A percentile compares a stretch with the other conserved stretches of the same genome.
Conservation (phyloP, 1,140 invertebrate species). For the Drosophila persimilis region DNA sequence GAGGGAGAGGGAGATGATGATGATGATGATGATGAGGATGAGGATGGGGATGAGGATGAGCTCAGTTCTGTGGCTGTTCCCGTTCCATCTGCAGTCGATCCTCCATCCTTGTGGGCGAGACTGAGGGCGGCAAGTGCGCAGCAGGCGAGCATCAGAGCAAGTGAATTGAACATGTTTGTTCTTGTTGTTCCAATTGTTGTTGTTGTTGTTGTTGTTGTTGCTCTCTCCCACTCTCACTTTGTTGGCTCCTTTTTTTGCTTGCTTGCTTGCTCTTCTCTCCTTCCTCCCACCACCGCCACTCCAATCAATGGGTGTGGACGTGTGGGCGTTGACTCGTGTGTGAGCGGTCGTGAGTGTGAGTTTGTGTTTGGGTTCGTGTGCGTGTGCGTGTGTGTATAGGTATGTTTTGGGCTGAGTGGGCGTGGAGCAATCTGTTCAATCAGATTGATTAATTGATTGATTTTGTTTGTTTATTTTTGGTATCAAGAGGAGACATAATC, state of each 20-base stretch:
- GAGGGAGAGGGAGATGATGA: not conserved
- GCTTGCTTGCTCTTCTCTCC: slow-evolving; percentile 6
- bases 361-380: slow-evolving; percentile 18
- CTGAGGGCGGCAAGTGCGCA: slow-evolving; percentile 52
- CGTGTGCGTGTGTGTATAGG: slow-evolving; percentile 20
- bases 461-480: slow-evolving; percentile 80
- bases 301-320: slow-evolving; percentile 53
- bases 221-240: no score
- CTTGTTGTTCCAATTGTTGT: slow-evolving; percentile 11
- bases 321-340: slow-evolving; percentile 23
- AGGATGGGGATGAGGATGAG: not conserved
- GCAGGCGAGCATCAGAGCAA: slow-evolving; percentile 49
- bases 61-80: slow-evolving; percentile 18
- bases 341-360: slow-evolving; percentile 33
- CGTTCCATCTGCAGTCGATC: slow-evolving; percentile 15
- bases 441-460: slow-evolving; percentile 81
- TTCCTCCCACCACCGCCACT: slow-evolving; percentile 33
- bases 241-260: slow-evolving; percentile 12
- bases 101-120: slow-evolving; percentile 41
- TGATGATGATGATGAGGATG: not conserved
- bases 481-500: slow-evolving; percentile 59
- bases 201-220: not conserved
- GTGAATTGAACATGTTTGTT: slow-evolving; percentile 59
- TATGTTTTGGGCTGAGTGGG: slow-evolving; percentile 27
- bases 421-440: slow-evolving; percentile 57